Evolutionary conservation across 2,113 vertebrate genomes (phyloP), one percentile per base, ranked within the genome.

Genomic region (Antennarius striatus): DNA sequence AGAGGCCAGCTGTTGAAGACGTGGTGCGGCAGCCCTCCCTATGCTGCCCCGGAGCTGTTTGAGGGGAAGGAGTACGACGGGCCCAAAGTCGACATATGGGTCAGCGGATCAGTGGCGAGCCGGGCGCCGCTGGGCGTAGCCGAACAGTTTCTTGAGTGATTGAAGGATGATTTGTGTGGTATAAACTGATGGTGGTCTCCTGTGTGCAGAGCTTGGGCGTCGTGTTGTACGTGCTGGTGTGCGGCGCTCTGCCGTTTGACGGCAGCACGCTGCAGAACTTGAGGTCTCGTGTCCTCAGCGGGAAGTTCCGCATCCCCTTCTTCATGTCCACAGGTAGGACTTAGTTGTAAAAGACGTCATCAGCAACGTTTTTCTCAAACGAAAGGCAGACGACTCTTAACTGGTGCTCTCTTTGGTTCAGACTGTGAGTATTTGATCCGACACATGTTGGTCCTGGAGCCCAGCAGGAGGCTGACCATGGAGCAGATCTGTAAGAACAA

Each of bases 401-500:
- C 32, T 7, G 5, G 32, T 7, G 22, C 32, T 36, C 32, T 36
- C 32, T 4, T 36, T 36, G 15, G 42, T 10, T 83, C 93, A 99
- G 98, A 99, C 71, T 99, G 98, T 75, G 98, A 99, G 79, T 97
- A 99, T 82, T 87, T 99, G 87, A 99, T 99, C 90, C 94, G 98
- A 88, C 98, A 99, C 90, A 99, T 99, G 98, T 88, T 99, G 88
- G 94, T 99, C 49, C 75, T 99, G 91, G 98, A 99, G 78, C 98
- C 97, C 0, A 98, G 93, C 80, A 94, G 93, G 84, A 92, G 98
- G 60, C 92, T 99, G 49, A 95, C 95, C 5, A 97, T 99, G 98
- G 98, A 99, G 88, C 98, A 99, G 92, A 99, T 98, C 91, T 98
- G 96, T 90, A 97, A 95, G 70, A 97, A 99, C 93, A 99, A 99